Evolutionary conservation across 2,113 vertebrate species (phyloP), one percentile per base, ranked within the genome.

Genomic region (Paramormyrops kingsleyae): DNA sequence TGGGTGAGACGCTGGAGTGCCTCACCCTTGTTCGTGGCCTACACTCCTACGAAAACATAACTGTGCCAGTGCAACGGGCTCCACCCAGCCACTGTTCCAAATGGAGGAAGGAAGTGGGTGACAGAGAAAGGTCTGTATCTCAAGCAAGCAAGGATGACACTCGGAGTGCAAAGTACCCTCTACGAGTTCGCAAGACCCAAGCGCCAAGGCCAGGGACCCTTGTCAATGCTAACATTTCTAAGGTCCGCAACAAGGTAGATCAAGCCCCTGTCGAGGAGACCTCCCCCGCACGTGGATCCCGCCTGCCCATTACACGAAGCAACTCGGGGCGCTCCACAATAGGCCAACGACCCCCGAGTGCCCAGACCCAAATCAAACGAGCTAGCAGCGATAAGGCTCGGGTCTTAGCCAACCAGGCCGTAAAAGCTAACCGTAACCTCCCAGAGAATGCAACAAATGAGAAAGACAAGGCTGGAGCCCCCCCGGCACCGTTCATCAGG

Each of bases 21-120:
- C 96, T 95, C 93, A 96, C 95, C 85, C 92, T 96, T 83, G 96
- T 96, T 50, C 95, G 94, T 92, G 95, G 96, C 89, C 92, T 96
- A 1, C 92, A 94, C 84, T 96, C 94, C 44, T 96, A 96, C 19
- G 96, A 96, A 1, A 77, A 92, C 84, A 83, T 96, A 85, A 90
- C 94, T 5, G 93, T 94, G 0, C 93, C 94, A 0, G 91, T 93
- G 83, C 94, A 93, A 8, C 93, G 95, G 80, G 92, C 95, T 0
- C n/a, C 92, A 0, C 94, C 95, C 0, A 96, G 93, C 91, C 96
- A 94, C 83, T 97, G 96, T 91, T 96, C 96, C 66, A 97, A 97
- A 90, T 97, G 96, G 96, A 95, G 92, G 89, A 96, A 95, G 91
- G 94, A 95, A 83, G 93, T 91, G 1, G 95, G 94, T 88, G 94